Percentiles rank a stretch among this genome's conserved stretches.
These are phyloP conservation scores for Yasuhikotakia modesta DNA, from an alignment of 2,797 vertebrate species.

Conservation along the genomic window DNA sequence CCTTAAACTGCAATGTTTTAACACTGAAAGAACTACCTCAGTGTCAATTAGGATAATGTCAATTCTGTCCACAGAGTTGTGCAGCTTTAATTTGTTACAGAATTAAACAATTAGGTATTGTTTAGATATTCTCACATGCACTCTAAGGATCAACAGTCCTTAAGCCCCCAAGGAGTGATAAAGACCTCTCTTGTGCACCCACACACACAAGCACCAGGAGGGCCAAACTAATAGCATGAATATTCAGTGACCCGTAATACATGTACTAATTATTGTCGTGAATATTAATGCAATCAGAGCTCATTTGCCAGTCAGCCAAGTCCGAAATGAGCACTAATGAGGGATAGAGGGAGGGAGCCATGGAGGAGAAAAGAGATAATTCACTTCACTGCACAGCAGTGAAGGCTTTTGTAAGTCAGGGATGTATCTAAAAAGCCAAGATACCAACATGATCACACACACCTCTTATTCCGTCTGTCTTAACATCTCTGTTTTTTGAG, in stretches of 20 bases:
- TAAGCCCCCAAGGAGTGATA: conserved; percentile 48
- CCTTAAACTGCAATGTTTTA: too few species aligned
- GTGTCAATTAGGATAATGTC: background rate
- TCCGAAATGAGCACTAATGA: conserved; percentile 91
- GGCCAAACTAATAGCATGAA: conserved; percentile 98
- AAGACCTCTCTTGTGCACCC: conserved; percentile 37
- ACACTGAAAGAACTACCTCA: too few species aligned
- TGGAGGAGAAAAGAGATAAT: conserved; percentile 54
- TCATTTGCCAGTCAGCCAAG: conserved; percentile 85
- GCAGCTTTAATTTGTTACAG: background rate
- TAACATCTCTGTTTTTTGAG: conserved; percentile 50
- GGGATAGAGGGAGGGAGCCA: conserved; percentile 51
- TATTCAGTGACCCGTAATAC: conserved; percentile 98
- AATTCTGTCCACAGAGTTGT: background rate
- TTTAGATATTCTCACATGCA: conserved; percentile 40
- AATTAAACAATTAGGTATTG: conserved; percentile 37
- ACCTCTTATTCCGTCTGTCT: conserved; percentile 49
- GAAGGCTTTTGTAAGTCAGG: conserved; percentile 61
- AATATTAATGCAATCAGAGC: conserved; percentile 98
- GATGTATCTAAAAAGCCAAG: conserved; percentile 65
- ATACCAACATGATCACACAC: conserved; percentile 48
- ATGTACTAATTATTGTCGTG: conserved; percentile 97
- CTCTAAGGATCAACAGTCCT: conserved; percentile 54
- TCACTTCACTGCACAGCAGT: conserved; percentile 58
- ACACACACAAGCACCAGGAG: conserved; percentile 82